phyloP scores from a whole-genome alignment of 2,113 vertebrate species.

The Vulpes ferrilata region DNA sequence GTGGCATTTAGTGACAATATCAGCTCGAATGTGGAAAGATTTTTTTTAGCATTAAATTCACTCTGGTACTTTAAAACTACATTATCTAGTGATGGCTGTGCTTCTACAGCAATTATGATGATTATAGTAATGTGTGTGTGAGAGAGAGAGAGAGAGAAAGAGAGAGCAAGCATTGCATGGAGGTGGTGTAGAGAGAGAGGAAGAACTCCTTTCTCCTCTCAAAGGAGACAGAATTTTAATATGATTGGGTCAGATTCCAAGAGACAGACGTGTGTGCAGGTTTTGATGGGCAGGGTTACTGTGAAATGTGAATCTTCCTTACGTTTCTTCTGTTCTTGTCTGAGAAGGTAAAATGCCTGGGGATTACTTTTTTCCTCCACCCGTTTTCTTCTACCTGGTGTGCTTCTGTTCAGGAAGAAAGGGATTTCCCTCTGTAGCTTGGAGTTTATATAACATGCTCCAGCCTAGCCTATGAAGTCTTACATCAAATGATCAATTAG shows the following conservation, averaged over 20 bases:
- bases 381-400: neutral
- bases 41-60: neutral
- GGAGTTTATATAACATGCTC: neutral
- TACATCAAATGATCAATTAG: neutral
- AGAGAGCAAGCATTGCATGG: no score
- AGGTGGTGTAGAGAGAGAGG: neutral
- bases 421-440: neutral
- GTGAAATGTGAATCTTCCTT: no score
- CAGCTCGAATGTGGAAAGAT: neutral
- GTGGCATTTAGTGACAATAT: neutral
- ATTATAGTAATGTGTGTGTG: no score
- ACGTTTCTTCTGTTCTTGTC: neutral
- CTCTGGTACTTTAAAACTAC: neutral
- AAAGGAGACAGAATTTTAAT: neutral
- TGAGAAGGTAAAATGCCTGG: neutral
- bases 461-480: neutral
- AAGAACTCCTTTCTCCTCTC: neutral
- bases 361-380: neutral
- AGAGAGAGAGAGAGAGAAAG: neutral
- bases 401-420: neutral
- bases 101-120: neutral
- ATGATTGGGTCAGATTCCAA: no score
- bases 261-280: fast-evolving
- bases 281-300: neutral
- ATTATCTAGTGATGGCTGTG: neutral